These are phyloP conservation scores for Rhizomys pruinosus DNA, from an alignment of 2,113 vertebrate species.

Conservation along the genomic window DNA sequence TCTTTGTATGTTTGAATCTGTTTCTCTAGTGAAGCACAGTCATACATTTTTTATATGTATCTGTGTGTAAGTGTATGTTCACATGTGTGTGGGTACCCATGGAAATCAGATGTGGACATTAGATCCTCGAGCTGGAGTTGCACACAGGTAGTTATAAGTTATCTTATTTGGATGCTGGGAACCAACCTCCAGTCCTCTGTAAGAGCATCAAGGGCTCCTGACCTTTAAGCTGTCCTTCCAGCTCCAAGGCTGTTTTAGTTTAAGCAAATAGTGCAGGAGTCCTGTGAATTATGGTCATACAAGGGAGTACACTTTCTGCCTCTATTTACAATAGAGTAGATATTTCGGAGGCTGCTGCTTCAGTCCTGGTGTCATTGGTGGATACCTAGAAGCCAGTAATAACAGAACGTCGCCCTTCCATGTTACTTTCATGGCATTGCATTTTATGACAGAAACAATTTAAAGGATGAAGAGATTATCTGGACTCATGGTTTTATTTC, in stretches of 20 bases:
- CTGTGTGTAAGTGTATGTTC: not conserved
- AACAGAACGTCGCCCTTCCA: not conserved
- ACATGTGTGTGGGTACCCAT: not conserved
- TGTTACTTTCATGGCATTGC: not conserved
- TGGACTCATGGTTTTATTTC: not conserved
- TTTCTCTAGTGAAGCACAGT: not conserved
- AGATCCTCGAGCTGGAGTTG: not conserved
- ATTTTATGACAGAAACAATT: not conserved
- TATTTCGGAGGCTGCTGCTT: not conserved
- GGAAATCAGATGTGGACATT: not conserved
- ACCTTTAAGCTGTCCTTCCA: not conserved
- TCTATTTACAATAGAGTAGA: not conserved
- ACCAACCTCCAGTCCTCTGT: not conserved
- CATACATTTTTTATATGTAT: not conserved
- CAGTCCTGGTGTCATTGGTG: not conserved
- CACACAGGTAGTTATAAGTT: not conserved
- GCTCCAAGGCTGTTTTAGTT: not conserved
- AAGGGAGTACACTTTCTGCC: not conserved
- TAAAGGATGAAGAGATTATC: not conserved
- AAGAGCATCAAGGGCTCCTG: not conserved
- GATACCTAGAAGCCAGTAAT: not conserved
- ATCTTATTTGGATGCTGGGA: not conserved
- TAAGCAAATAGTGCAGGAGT: not conserved
- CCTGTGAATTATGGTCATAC: not conserved
- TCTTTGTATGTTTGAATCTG: not conserved